Base-by-base conservation (phyloP, 2,888 invertebrate genomes). In the Acanthosepion pharaonis region DNA sequence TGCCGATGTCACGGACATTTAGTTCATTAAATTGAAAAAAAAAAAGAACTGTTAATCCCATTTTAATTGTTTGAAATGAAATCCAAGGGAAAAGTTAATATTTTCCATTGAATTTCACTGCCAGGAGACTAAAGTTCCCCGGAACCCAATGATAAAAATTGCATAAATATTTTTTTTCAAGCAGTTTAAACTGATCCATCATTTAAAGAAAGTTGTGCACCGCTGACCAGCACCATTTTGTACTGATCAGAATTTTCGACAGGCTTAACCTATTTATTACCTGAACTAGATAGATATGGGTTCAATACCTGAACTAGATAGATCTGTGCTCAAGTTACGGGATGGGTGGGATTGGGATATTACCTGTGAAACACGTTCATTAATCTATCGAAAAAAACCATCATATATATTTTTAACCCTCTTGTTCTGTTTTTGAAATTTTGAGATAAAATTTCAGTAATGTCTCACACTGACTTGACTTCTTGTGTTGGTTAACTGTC, bases 121-220 rank as follows among this genome's bases (percentile, higher is more conserved):
- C 78, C 78, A 33, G 8, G 78, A 15, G 78, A 78, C 33, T n/a
- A 78, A 78, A 78, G 78, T 78, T 78, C 78, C 78, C 78, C 15
- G 78, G 78, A 78, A 78, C 78, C 78, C 78, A 78, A 78, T n/a
- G 78, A n/a, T 78, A 78, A 78, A 78, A 78, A n/a, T 78, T 78
- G 78, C 78, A 15, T 33, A 15, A 78, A 78, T 33, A n/a, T 78
- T n/a, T 33, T 78, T 78, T 78, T n/a, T 78, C 78, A 78, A 78
- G 78, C 78, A 78, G 78, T 33, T n/a, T n/a, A 33, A 78, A 78
- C 78, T 78, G 78, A 78, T 78, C 78, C 78, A 78, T 78, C 78
- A 78, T 78, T 78, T 15, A 11, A 78, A 78, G 8, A 2, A 78
- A 78, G 18, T 78, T 78, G n/a, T n/a, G 78, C 33, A 59, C 59